A percentile compares a stretch with the other conserved stretches of the same genome.
These are phyloP conservation scores for Nebria ingens DNA, from an alignment of 1,140 invertebrate species.

Conservation along the genomic window DNA sequence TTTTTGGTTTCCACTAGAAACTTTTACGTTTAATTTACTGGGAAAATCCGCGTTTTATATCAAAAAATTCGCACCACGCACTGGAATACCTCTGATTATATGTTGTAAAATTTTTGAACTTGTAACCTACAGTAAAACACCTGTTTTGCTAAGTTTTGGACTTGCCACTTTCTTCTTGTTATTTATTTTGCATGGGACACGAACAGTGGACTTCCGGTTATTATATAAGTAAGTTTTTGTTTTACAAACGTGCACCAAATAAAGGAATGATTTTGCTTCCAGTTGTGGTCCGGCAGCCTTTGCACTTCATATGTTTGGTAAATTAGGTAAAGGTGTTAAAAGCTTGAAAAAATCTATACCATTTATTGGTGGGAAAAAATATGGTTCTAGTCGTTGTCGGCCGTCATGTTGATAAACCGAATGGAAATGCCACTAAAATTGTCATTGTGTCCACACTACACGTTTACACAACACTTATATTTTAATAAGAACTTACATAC, in stretches of 20 bases:
- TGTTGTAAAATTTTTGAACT: background rate
- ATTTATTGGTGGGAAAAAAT: no score
- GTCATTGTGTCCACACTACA: no score
- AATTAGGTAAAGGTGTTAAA: no score
- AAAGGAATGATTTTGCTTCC: no score
- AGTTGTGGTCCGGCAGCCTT: background rate
- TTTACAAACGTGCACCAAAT: no score
- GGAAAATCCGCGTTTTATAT: background rate
- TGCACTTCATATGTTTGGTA: background rate
- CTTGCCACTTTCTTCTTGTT: background rate
- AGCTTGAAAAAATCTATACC: no score
- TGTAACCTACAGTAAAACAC: background rate
- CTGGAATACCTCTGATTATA: background rate
- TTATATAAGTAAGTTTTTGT: no score
- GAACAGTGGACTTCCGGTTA: background rate
- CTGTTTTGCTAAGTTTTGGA: background rate
- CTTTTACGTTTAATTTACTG: background rate
- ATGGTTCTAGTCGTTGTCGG: no score
- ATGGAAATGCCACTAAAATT: no score
- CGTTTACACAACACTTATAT: no score
- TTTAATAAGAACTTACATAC: no score
- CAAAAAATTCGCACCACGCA: background rate
- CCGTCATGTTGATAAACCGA: no score
- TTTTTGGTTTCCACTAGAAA: conserved; percentile 3
- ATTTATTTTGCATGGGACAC: background rate